Conservation (phyloP, 2,797 vertebrate species). For the Chiroxiphia lanceolata region DNA sequence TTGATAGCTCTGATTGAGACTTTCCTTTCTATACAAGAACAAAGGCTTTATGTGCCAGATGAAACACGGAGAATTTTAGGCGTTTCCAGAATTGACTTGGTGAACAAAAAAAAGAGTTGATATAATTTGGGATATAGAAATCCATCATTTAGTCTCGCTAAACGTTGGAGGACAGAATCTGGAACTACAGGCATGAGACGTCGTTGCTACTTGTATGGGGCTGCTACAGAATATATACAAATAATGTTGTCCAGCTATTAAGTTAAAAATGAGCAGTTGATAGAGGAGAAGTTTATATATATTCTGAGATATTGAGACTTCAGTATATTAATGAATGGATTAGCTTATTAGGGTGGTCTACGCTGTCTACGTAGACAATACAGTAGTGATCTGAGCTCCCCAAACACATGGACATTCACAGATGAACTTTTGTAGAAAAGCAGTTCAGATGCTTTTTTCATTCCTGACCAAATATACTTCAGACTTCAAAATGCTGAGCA, state of each 20-base stretch:
- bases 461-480: neutral
- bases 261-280: neutral
- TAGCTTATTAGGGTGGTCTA: neutral
- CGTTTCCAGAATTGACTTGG: neutral
- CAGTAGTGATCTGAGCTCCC: neutral
- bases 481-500: neutral
- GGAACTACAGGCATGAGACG: neutral
- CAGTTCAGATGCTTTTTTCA: neutral
- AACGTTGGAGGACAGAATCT: neutral
- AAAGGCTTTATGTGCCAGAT: neutral
- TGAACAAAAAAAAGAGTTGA: neutral
- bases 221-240: neutral
- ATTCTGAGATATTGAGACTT: neutral
- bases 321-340: neutral
- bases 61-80: neutral
- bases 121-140: neutral
- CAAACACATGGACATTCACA: neutral
- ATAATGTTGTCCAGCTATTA: neutral
- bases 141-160: neutral
- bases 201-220: accelerated
- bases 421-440: neutral
- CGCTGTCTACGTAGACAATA: neutral
- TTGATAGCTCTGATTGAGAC: neutral
- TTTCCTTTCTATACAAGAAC: neutral
- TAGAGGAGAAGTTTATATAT: neutral